Evolutionary conservation across 2,797 vertebrate genomes (phyloP).

Genomic region (Tolypeutes matacus): DNA sequence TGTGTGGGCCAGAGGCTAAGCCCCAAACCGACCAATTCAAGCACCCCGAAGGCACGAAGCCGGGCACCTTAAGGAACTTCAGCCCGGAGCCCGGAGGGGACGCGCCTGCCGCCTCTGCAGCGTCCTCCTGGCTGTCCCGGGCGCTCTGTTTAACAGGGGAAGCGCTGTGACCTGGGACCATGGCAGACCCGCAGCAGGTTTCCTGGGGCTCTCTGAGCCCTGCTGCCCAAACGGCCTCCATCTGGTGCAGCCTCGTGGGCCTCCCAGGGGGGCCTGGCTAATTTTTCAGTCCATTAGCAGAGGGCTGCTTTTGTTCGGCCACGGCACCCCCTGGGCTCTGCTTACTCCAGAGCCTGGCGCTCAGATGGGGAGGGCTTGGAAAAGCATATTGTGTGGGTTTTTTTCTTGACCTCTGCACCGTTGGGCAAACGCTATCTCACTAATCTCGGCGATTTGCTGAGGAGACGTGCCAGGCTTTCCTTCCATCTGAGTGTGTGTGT

Average conservation of each 20-base stretch:
- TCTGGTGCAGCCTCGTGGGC: slow-evolving; percentile 93
- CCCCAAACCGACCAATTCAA: background rate
- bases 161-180: slow-evolving; percentile 95
- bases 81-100: slow-evolving; percentile 68
- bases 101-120: slow-evolving; percentile 67
- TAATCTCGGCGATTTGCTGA: slow-evolving; percentile 88
- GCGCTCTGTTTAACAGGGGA: slow-evolving; percentile 94
- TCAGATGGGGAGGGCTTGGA: slow-evolving; percentile 90
- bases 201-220: slow-evolving; percentile 90
- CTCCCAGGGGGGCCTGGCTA: slow-evolving; percentile 95
- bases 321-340: slow-evolving; percentile 91
- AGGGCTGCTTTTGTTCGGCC: slow-evolving; percentile 97
- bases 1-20: slow-evolving; percentile 11
- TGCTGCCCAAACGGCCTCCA: slow-evolving; percentile 93
- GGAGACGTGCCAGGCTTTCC: slow-evolving; percentile 44
- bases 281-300: slow-evolving; percentile 99
- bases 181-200: slow-evolving; percentile 95
- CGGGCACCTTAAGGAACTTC: slow-evolving; percentile 49
- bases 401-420: slow-evolving; percentile 93
- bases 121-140: slow-evolving; percentile 88
- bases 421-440: slow-evolving; percentile 91
- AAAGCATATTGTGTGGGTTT: slow-evolving; percentile 90
- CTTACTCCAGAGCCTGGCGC: slow-evolving; percentile 89
- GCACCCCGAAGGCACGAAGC: background rate
- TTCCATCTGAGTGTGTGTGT: background rate